A percentile compares a stretch with the other conserved stretches of the same genome.
Conservation (phyloP, 2,888 invertebrate species). For the Camptogramma bilineatum region DNA sequence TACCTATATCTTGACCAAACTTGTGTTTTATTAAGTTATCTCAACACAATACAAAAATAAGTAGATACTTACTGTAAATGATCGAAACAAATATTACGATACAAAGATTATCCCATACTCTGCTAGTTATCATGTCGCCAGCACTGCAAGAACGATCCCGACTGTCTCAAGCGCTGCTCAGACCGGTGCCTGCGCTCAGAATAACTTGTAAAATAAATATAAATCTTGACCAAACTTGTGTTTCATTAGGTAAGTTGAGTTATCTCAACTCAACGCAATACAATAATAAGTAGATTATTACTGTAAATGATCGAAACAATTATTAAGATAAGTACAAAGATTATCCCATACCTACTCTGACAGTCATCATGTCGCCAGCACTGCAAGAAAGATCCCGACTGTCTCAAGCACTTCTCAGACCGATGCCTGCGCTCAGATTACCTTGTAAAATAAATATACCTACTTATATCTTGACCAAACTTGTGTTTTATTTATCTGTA, state of each 20-base stretch:
- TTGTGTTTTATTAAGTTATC: neutral
- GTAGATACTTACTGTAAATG: neutral
- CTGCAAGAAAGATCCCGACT: slow-evolving; percentile 78
- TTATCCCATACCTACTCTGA: slow-evolving; percentile 74
- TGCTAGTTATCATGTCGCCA: slow-evolving; percentile 78
- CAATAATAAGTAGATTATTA: too few species aligned
- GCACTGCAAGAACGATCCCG: slow-evolving; percentile 77
- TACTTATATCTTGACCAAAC: neutral
- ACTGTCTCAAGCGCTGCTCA: slow-evolving; percentile 77
- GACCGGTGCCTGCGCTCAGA: slow-evolving; percentile 68
- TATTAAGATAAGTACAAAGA: too few species aligned
- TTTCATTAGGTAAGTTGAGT: neutral
- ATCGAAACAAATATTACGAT: too few species aligned
- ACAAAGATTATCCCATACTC: too few species aligned
- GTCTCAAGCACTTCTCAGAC: slow-evolving; percentile 76
- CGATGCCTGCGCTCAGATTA: slow-evolving; percentile 62
- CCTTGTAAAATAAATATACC: neutral
- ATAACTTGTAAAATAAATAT: slow-evolving; percentile 6
- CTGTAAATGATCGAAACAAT: neutral
- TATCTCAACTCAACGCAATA: too few species aligned
- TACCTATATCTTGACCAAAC: neutral
- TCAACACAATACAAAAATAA: too few species aligned
- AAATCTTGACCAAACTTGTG: neutral
- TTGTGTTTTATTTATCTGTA: neutral
- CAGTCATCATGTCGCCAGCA: slow-evolving; percentile 78